Base-by-base conservation (phyloP, 1,140 invertebrate species). In the Anastrepha ludens region DNA sequence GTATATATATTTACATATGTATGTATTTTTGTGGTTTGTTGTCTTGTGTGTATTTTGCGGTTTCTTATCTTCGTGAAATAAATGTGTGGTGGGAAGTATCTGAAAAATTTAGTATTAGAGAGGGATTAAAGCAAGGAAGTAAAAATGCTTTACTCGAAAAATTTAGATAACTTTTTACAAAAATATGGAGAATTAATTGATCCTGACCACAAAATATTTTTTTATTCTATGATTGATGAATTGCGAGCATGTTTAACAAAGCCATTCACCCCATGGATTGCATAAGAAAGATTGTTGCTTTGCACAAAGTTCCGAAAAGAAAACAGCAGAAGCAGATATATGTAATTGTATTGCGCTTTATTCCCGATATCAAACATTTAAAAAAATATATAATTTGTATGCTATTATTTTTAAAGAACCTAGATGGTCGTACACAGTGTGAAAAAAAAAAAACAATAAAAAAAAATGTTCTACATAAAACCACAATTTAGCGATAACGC, bases 341-440 rank as follows among this genome's bases (percentile, higher is more conserved):
- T 47, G 67, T 74, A 74, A 74, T 74, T 74, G 67, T 74, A 74
- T 74, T 74, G 44, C 67, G 41, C 67, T 44, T 47, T 74, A 74
- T 74, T 74, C 67, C 67, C 67, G 13, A 74, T 74, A 6, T 74
- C 44, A 74, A 74, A 74, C 67, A 74, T 8, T 74, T 44, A 2
- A 65, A 74, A 74, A 74, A 41, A 67, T 67, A 29, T 67, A 67
- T 67, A 67, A 67, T 67, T 67, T 67, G 39, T 67, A 67, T 67
- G 65, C 65, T 67, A 13, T 67, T 20, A 67, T 67, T 9, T 62
- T 62, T 62, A 62, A 62, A 5, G 60, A 62, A 11, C 29, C 65
- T 39, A 67, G 29, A 39, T 39, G 65, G 29, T 67, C 7, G 65
- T 39, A 67, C 20, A 8, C 65, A 67, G 17, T 58, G 13, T 58